These are phyloP conservation scores for Ia io DNA, from an alignment of 2,113 vertebrate species.

Conservation along the genomic window DNA sequence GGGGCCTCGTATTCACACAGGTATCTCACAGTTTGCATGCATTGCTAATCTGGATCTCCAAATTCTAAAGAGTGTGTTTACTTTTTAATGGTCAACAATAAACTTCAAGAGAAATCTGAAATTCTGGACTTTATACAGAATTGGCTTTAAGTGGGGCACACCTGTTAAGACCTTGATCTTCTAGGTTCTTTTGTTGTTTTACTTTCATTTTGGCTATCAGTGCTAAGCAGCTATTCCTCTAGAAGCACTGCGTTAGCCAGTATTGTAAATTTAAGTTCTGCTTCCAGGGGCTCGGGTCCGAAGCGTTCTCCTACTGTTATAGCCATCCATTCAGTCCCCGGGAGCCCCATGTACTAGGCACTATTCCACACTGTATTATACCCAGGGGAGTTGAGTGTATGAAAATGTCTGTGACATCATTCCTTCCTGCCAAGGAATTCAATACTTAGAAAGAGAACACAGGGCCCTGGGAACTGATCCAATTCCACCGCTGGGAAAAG, in stretches of 20 bases:
- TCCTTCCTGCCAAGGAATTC: slow-evolving; percentile 27
- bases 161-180: not conserved
- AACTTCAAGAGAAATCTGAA: not conserved
- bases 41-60: not conserved
- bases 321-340: not conserved
- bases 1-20: not conserved
- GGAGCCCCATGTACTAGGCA: not conserved
- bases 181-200: not conserved
- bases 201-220: not conserved
- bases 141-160: not conserved
- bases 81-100: not conserved
- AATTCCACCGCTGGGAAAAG: not conserved
- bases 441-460: not conserved
- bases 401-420: not conserved
- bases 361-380: not conserved
- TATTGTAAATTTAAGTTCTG: not conserved
- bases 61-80: not conserved
- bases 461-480: not conserved
- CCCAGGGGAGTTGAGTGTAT: not conserved
- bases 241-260: not conserved
- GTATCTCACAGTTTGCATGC: not conserved
- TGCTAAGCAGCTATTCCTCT: not conserved
- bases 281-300: not conserved
- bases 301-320: not conserved
- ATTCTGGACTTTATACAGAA: not conserved